phyloP scores from a whole-genome alignment of 2,888 invertebrate species.

The Cephonodes hylas region DNA sequence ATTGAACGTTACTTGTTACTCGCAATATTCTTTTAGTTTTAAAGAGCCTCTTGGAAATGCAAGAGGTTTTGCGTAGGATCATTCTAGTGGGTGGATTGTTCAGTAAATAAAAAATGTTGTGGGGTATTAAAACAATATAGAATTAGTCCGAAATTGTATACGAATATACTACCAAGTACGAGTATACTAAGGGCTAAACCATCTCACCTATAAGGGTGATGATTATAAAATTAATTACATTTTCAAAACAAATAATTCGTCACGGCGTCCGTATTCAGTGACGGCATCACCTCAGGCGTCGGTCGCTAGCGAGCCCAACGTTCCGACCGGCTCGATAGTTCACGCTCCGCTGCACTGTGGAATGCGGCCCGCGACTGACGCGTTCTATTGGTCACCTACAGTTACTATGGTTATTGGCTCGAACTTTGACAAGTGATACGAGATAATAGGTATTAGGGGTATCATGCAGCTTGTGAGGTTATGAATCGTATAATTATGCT shows the following conservation, averaged over 20 bases:
- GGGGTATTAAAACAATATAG: too few relatives aligned
- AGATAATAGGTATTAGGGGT: neutral
- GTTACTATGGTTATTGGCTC: neutral
- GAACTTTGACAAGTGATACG: constrained; percentile 5
- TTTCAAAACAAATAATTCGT: neutral
- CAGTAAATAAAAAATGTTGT: too few relatives aligned
- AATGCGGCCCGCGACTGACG: constrained; percentile 23
- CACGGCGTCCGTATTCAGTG: neutral
- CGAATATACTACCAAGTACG: too few relatives aligned
- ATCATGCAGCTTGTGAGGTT: neutral
- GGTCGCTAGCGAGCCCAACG: neutral
- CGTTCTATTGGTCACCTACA: constrained; percentile 21
- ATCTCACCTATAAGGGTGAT: neutral
- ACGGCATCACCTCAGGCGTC: neutral
- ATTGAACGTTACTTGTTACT: too few relatives aligned
- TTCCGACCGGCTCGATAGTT: constrained; percentile 41
- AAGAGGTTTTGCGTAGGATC: too few relatives aligned
- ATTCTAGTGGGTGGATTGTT: too few relatives aligned
- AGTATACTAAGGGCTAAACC: too few relatives aligned
- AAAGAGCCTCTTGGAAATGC: too few relatives aligned
- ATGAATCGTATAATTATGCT: too few relatives aligned
- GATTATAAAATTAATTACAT: neutral
- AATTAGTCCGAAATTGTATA: too few relatives aligned
- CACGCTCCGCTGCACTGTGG: constrained; percentile 37
- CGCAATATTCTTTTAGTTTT: too few relatives aligned